A percentile compares a stretch with the other conserved stretches of the same genome.
Conservation (phyloP, 2,888 invertebrate species). For the Tubulanus polymorphus region DNA sequence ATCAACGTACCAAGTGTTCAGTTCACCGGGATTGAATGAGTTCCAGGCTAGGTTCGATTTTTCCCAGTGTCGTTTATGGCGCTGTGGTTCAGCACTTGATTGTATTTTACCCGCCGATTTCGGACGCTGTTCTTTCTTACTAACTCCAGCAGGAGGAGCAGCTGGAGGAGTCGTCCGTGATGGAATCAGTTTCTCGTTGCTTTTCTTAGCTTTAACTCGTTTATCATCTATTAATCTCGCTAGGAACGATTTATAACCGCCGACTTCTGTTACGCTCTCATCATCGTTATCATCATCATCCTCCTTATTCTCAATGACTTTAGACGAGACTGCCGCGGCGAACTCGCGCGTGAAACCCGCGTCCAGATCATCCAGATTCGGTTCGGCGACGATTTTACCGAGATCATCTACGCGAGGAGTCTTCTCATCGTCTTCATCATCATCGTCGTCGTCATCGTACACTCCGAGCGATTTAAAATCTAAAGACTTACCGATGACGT, state of each 20-base stretch:
- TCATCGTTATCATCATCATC: not conserved
- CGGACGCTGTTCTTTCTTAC: not conserved
- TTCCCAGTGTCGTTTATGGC: slow-evolving; percentile 29
- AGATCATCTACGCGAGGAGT: not conserved
- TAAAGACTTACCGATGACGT: not conserved
- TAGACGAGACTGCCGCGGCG: not conserved
- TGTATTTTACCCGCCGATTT: not conserved
- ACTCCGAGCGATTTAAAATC: not conserved
- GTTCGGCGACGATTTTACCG: not conserved
- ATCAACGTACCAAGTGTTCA: slow-evolving; percentile 20
- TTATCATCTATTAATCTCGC: slow-evolving; percentile 1
- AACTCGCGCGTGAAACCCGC: too few species aligned
- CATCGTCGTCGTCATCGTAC: slow-evolving; percentile 1
- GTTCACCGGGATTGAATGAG: slow-evolving; percentile 35
- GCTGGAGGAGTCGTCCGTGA: too few species aligned
- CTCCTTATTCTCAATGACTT: not conserved
- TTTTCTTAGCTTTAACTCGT: slow-evolving; percentile 1
- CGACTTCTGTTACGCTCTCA: not conserved
- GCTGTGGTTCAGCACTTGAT: not conserved
- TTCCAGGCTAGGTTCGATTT: slow-evolving; percentile 39
- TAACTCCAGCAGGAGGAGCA: not conserved
- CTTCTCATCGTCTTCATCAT: not conserved
- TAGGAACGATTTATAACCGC: slow-evolving; percentile 4
- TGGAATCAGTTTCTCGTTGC: too few species aligned
- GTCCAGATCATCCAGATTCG: not conserved